Conservation (phyloP, 1,140 invertebrate species). For the Hylyphantes graminicola region DNA sequence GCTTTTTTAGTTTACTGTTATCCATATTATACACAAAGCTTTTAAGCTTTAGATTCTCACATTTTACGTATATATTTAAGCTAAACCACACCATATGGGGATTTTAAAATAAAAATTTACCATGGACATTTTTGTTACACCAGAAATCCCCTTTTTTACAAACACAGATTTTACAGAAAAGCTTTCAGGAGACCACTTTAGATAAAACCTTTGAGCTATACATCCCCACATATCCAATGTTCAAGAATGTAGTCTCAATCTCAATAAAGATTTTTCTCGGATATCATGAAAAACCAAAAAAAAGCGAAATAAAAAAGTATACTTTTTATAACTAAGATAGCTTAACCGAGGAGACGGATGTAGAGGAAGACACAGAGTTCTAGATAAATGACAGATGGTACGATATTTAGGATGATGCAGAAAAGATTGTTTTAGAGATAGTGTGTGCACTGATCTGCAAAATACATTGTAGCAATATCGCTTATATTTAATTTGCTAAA, state of each 20-base stretch:
- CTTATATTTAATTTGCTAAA: too few relatives aligned
- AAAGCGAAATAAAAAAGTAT: not conserved
- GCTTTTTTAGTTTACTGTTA: too few relatives aligned
- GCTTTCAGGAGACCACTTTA: slow-evolving; percentile 58
- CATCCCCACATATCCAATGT: slow-evolving; percentile 16
- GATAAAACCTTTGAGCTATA: slow-evolving; percentile 46
- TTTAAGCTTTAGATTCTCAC: too few relatives aligned
- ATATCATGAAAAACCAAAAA: not conserved
- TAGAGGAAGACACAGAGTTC: slow-evolving; percentile 6
- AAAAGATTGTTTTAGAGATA: too few relatives aligned
- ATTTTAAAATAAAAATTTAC: too few relatives aligned
- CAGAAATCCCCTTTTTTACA: slow-evolving; percentile 3
- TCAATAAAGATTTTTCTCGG: slow-evolving; percentile 39
- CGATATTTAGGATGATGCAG: not conserved
- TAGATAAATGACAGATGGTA: not conserved
- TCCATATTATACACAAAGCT: too few relatives aligned
- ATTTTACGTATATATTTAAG: too few relatives aligned
- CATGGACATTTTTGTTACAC: not conserved
- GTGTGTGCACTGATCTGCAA: too few relatives aligned
- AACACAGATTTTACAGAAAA: slow-evolving; percentile 34
- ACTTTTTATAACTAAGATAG: slow-evolving; percentile 33
- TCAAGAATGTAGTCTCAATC: slow-evolving; percentile 51
- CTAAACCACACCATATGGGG: too few relatives aligned
- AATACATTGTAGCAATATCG: too few relatives aligned
- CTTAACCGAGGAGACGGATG: not conserved